Base-by-base conservation (phyloP, 2,797 vertebrate genomes). In the Poecilia picta region DNA sequence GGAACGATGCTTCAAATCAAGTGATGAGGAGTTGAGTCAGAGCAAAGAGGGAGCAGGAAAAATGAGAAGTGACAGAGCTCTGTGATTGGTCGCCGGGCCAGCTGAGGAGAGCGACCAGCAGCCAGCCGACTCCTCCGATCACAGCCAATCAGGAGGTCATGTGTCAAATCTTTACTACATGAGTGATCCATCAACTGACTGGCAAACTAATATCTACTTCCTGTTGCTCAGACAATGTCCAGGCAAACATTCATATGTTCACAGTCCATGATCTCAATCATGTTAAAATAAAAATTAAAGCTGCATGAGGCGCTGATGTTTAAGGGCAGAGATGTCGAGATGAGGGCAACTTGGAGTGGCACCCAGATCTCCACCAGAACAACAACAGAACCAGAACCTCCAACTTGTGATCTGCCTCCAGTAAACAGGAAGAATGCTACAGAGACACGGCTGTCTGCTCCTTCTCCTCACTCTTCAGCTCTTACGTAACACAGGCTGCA, bases 401-500 rank as follows among this genome's bases (percentile, higher is more conserved):
- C 20, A 76, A 36, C 43, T 25, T 76, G 20, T 25, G 59, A 13
- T 76, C 31, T 73, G 15, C 28, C 33, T 46, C 12, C 73, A 36
- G 41, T 57, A 39, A 33, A 33, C n/a, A 20, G 51, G 25, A 23
- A 16, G 20, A 81, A 31, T 62, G 59, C 13, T 62, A 31, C 55
- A 75, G 7, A 68, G 45, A 6, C 53, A 66, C 10, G 71, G 36
- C 73, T 73, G 70, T 47, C 70, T 66, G 45, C 82, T 75, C 79
- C 59, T 53, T 23, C 43, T 70, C 71, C 53, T 62, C 51, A 62
- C 18, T 75, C 31, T 20, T 77, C 43, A 36, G n/a, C 49, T 46
- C 73, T 95, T 95, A 94, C 74, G 76, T 87, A 95, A 95, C 49
- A 57, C 28, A 45, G 80, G 87, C 78, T 20, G 86, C 64, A 76